Base-by-base conservation (phyloP, 2,113 vertebrate species). In the Cochlearius cochlearius region DNA sequence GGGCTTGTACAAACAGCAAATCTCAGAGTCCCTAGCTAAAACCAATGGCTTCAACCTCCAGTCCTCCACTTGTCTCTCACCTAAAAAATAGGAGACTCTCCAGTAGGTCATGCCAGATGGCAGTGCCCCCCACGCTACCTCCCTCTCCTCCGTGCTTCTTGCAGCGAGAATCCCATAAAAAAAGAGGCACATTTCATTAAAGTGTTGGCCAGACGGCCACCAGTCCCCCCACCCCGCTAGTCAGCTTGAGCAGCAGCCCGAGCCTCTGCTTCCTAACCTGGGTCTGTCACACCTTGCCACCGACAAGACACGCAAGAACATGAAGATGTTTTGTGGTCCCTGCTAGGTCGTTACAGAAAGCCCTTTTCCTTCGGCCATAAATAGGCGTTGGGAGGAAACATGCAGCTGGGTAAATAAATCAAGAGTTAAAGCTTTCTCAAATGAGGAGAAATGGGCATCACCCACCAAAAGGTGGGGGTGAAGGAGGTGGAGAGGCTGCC, bases 51-150 rank as follows among this genome's bases (percentile, higher is more conserved):
- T 60, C 11, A 5, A 50, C n/a, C 27, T 68, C 47, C 45, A 56
- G 34, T 66, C 11, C 34, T 69, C 32, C 0, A 1, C 20, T 21
- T 14, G 25, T 32, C 10, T 63, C 53, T 72, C 23, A 55, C 43
- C 38, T 17, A 2, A 72, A 78, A 52, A n/a, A 27, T 0, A 77
- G 32, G 14, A 41, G 15, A 50, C 14, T 45, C 15, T 64, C 38
- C 30, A 49, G 39, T 74, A 71, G 29, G 15, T 60, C 7, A 62
- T 7, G 13, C 4, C 38, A 88, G 56, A 41, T 8, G 15, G 39
- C 66, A 53, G 45, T 39, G 9, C 30, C 49, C 53, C 36, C 21
- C 6, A 1, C 0, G 1, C 18, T 7, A 2, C 30, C n/a, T n/a
- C 59, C 34, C 38, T 45, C 63, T 71, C 29, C 58, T 55, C 59